A percentile compares a stretch with the other conserved stretches of the same genome.
phyloP scores from a whole-genome alignment of 1,140 invertebrate genomes.

The Penaeus indicus region DNA sequence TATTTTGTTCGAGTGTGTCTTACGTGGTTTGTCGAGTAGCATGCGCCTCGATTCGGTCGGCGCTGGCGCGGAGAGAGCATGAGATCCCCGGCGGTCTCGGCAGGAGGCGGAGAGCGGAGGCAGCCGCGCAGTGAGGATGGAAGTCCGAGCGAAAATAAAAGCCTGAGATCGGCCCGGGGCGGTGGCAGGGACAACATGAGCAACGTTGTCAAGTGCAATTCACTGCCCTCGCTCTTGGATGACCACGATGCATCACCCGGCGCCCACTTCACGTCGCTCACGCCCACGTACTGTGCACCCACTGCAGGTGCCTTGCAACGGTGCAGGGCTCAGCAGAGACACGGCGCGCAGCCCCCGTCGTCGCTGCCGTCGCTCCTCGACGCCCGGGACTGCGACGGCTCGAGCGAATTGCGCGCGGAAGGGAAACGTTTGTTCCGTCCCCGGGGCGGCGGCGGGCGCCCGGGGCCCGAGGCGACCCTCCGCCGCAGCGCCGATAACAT shows the following conservation, averaged over 20 bases:
- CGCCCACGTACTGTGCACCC: not conserved
- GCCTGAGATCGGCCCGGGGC: not conserved
- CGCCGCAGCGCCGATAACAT: conserved; percentile 35
- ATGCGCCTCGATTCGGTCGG: too few relatives aligned
- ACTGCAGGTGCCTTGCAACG: too few relatives aligned
- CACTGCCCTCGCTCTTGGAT: conserved; percentile 47
- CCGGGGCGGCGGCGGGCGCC: not conserved
- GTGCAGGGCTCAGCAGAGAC: not conserved
- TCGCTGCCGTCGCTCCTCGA: not conserved
- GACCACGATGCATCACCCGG: conserved; percentile 14
- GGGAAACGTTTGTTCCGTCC: too few relatives aligned
- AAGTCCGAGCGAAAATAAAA: too few relatives aligned
- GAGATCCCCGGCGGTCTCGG: too few relatives aligned
- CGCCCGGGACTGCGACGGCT: not conserved
- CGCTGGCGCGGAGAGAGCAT: too few relatives aligned
- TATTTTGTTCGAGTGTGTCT: too few relatives aligned
- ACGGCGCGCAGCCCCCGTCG: not conserved
- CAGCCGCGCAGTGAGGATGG: too few relatives aligned
- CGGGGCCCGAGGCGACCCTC: not conserved
- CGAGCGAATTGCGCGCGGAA: not conserved
- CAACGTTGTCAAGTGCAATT: conserved; percentile 40
- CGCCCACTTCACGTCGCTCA: not conserved
- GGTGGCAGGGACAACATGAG: conserved; percentile 6
- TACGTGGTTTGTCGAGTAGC: too few relatives aligned
- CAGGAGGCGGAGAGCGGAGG: too few relatives aligned